Base-by-base conservation (phyloP, 1,140 invertebrate species). In the Macrobrachium rosenbergii region DNA sequence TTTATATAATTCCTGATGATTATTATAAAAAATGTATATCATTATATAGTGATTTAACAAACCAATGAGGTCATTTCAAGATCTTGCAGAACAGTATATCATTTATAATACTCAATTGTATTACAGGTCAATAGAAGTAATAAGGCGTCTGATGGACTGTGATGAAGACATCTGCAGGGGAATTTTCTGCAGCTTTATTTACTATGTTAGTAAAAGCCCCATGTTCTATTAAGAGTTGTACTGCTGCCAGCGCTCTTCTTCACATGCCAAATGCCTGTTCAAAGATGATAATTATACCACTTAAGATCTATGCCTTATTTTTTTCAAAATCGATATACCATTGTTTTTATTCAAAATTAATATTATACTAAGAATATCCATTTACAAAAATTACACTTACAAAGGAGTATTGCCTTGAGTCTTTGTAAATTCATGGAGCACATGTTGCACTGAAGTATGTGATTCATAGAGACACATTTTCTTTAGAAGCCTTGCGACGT, bases 401-500 rank as follows among this genome's bases (percentile, higher is more conserved):
- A 97, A 91, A 14, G 96, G 93, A 21, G 95, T 95, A 90, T 96
- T 96, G 69, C 95, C 95, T 91, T 94, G 94, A 89, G 91, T 96
- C 95, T 83, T n/a, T 91, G 92, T 45, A 92, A 88, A 91, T 96
- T 93, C 83, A 93, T 91, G 62, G 93, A 91, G 21, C 93, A 88
- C 62, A 92, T 87, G 60, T 93, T 93, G 67, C 92, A 92, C 43
- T 94, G 92, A 10, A 97, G 90, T 12, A 98, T 92, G 5, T 96
- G 90, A 90, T 95, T 94, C 0, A 97, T 93, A 89, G 97, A 94
- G 60, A 94, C 8, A 92, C 92, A 91, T 96, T 94, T 73, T 96
- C 96, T 92, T 96, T 95, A n/a, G 95, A 95, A 16, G 96, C 95
- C 28, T 96, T 96, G 91, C 96, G 93, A n/a, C n/a, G 90, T 98